Evolutionary conservation across 2,113 vertebrate species (phyloP).

Genomic region (Chrysemys picta): DNA sequence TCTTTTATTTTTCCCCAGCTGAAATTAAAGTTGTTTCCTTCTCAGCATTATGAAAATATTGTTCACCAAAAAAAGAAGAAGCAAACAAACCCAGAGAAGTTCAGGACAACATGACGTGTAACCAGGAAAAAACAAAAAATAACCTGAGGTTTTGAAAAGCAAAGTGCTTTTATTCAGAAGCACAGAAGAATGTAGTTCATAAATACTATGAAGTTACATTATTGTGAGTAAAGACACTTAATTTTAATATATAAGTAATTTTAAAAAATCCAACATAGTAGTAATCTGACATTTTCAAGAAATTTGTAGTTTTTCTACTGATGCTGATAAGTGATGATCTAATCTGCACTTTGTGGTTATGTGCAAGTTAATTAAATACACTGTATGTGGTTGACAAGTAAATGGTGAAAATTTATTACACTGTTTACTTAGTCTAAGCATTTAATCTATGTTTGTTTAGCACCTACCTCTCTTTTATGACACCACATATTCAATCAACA

Average conservation of each 20-base stretch:
- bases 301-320: background rate
- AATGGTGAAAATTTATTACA: background rate
- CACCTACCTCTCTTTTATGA: background rate
- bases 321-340: background rate
- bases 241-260: background rate
- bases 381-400: background rate
- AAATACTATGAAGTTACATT: background rate
- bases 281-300: background rate
- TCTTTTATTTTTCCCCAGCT: conserved; percentile 3
- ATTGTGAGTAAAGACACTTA: background rate
- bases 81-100: background rate
- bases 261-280: background rate
- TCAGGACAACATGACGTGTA: background rate
- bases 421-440: background rate
- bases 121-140: background rate
- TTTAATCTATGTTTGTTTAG: background rate
- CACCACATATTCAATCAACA: background rate
- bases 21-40: background rate
- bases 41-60: background rate
- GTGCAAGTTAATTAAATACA: background rate
- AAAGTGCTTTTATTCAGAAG: background rate
- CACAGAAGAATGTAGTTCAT: background rate
- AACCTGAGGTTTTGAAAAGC: background rate
- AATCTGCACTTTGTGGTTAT: background rate
- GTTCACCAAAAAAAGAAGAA: conserved; percentile 4